Percentiles rank a stretch among this genome's conserved stretches.
phyloP scores from a whole-genome alignment of 2,113 vertebrate genomes.

The Hymenochirus boettgeri region DNA sequence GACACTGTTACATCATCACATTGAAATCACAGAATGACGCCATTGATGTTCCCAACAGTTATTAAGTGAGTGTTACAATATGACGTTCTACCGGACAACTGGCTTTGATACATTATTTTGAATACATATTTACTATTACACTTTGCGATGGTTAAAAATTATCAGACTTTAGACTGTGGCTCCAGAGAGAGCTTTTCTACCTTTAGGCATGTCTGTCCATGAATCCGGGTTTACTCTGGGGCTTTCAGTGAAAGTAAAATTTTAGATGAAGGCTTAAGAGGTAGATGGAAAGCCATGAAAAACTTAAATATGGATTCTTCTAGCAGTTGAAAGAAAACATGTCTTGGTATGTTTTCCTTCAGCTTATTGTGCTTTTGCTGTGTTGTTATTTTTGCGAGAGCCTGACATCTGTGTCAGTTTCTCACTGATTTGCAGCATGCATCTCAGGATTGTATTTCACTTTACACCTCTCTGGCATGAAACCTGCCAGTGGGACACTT shows the following conservation, averaged over 20 bases:
- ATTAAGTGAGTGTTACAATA: no score
- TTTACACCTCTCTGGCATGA: conserved; percentile 33
- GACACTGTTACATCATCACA: no score
- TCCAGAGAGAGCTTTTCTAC: background rate
- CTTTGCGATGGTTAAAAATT: no score
- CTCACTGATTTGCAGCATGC: conserved; percentile 17
- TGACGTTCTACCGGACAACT: no score
- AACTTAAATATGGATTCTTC: background rate
- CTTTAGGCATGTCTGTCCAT: background rate
- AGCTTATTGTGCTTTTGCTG: conserved; percentile 38
- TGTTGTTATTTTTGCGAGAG: conserved; percentile 40
- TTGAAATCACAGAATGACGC: no score
- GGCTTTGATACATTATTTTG: no score
- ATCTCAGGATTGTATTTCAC: conserved; percentile 42
- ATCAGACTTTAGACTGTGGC: no score
- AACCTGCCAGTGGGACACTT: conserved; percentile 15
- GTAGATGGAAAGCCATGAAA: background rate
- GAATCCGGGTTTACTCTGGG: background rate
- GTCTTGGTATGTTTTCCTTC: conserved; percentile 36
- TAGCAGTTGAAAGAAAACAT: conserved; percentile 24
- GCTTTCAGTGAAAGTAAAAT: background rate
- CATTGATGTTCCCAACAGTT: no score
- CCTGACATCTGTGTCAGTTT: conserved; percentile 43
- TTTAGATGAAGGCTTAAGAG: background rate
- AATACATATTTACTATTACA: no score